Percentiles rank a stretch among this genome's conserved stretches.
Conservation (phyloP, 2,113 vertebrate species). For the Lasiurus cinereus region DNA sequence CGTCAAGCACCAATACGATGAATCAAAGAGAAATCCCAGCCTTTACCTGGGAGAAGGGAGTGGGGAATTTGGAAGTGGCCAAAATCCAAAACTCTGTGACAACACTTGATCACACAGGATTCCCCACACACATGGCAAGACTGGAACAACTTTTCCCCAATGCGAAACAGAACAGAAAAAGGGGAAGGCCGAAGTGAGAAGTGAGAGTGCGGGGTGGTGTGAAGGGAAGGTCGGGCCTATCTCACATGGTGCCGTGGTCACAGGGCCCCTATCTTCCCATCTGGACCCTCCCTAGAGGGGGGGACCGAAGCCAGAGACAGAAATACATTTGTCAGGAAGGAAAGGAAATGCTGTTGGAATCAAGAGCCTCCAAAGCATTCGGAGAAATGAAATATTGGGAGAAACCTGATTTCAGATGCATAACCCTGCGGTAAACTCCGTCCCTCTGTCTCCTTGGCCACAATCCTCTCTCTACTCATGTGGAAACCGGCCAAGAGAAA, state of each 20-base stretch:
- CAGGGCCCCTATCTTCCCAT: constrained; percentile 26
- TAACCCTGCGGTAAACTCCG: background rate
- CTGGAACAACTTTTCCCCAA: background rate
- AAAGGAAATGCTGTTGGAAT: constrained; percentile 82
- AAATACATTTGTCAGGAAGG: constrained; percentile 85
- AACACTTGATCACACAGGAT: background rate
- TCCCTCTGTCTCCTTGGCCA: background rate
- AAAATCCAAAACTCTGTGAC: background rate
- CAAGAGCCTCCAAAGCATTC: constrained; percentile 60
- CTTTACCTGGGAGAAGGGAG: background rate
- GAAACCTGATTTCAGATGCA: constrained; percentile 49
- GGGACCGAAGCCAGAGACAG: constrained; percentile 78
- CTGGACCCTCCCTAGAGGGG: constrained; percentile 68
- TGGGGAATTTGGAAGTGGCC: background rate
- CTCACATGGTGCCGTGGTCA: background rate
- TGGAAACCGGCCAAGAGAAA: constrained; percentile 63
- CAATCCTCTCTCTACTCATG: background rate
- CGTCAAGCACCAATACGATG: background rate
- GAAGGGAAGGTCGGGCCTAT: background rate
- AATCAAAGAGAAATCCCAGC: background rate
- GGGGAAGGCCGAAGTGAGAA: constrained; percentile 12
- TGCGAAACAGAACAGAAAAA: background rate
- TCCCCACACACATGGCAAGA: background rate
- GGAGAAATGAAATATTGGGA: constrained; percentile 50
- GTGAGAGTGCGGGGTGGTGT: rapidly evolving